Evolutionary conservation across 35 echinoderm and acorn worm genomes (phyloP), one percentile per base, ranked within the genome.

Genomic region (Eucidaris tribuloides): DNA sequence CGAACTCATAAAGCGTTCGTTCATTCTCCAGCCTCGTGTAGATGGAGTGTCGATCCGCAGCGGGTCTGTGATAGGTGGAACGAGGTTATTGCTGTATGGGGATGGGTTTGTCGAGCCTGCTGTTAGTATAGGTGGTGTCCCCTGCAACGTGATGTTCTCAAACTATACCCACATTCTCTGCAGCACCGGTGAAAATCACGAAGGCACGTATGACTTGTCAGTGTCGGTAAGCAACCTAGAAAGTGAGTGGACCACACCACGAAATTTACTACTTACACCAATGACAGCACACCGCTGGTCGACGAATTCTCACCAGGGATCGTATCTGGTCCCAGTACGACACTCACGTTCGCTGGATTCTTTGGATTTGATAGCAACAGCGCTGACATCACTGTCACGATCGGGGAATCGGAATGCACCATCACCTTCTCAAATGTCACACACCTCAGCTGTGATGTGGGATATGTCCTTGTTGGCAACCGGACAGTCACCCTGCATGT

Each of bases 321-420:
- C 28, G 19, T 78, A 30, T 27, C 31, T 28, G 80, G 45, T 5
- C 3, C n/a, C 31, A 90, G 13, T 18, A 93, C 90, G 23, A 63
- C 71, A 19, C 25, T 98, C 0, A 86, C 46, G 17, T 78, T 98
- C 55, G 38, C 0, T 23, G 90, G 95, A 20, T 40, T 25, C 6
- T 74, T 74, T 18, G 50, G 48, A n/a, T 84, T 87, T 45, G 42
- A 68, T 28, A 82, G n/a, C 17, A 59, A 68, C 57, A 2, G 40
- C 27, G 65, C 52, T 6, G 52, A 82, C 20, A 35, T 98, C 17
- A 87, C 66, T 0, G 78, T 98, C n/a, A 82, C 83, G 5, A 56
- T 98, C 25, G 91, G 91, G 31, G 86, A 55, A 3, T 60, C 89
- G 19, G 79, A 84, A 19, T 98, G 95, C 37, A 14, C 3, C 41